Evolutionary conservation across 2,113 vertebrate genomes (phyloP), one percentile per base, ranked within the genome.

Genomic region (Carassius gibelio): DNA sequence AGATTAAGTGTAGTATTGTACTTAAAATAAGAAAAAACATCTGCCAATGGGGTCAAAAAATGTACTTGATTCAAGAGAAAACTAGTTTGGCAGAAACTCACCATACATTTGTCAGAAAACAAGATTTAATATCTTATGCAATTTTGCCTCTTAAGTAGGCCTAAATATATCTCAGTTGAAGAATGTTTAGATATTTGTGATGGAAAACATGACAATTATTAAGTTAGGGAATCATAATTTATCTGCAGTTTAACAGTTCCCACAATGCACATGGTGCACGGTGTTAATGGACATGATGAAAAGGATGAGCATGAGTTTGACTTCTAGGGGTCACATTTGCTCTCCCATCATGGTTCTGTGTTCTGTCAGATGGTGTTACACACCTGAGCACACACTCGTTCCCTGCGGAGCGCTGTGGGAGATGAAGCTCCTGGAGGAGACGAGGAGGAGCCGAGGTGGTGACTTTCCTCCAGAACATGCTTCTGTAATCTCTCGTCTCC

Each of bases 321-420:
- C 69, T 72, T 42, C 19, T 42, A 72, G 69, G 36, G 69, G 69
- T 72, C 69, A 45, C 30, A 11, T 45, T 72, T 72, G 21, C 19
- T 45, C 10, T 75, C 45, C 45, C 38, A 9, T 80, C 21, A 15
- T 45, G 34, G 64, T 81, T 81, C 88, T 87, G 90, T 93, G 91
- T 93, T 87, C 92, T 94, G 92, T 95, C 92, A 93, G 86, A 90
- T 88, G 90, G 90, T 92, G 94, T 95, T 94, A 93, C 92, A 94
- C 91, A 89, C 92, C 91, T 93, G 94, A 94, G 85, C 87, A 86
- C 89, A 91, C 88, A 85, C 87, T 87, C 86, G 5, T 34, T 52
- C 86, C 84, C 13, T 19, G 76, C 50, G 76, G 87, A 80, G 81
- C 76, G 36, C 76, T 75, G 61, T 26, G 61, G 61, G 61, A 81